Evolutionary conservation across 2,888 invertebrate genomes (phyloP).

Genomic region (Schizaphis graminum): DNA sequence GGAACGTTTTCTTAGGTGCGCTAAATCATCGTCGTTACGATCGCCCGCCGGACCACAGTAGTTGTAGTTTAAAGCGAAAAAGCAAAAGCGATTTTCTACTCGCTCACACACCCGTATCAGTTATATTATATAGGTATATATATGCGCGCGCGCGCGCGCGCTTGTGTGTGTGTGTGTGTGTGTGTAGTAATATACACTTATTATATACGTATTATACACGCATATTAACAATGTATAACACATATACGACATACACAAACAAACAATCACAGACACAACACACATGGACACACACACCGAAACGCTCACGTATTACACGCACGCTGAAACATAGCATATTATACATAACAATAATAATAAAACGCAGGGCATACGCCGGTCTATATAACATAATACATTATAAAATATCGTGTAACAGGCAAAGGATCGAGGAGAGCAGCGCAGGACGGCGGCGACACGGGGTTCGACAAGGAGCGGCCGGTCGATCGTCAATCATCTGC

Average conservation of each 20-base stretch:
- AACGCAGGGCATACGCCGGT: background rate
- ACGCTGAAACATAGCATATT: background rate
- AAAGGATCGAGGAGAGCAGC: background rate
- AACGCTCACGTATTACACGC: slow-evolving; percentile 13
- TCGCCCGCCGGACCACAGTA: background rate
- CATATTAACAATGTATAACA: background rate
- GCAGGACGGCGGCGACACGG: background rate
- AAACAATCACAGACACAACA: background rate
- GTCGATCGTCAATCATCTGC: slow-evolving; percentile 42
- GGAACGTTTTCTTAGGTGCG: background rate
- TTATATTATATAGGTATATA: background rate
- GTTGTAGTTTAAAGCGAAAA: slow-evolving; percentile 2
- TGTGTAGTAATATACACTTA: background rate
- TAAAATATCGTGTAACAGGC: slow-evolving; percentile 16
- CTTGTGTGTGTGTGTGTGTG: too few species aligned
- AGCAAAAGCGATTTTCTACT: slow-evolving; percentile 14
- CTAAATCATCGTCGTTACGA: slow-evolving; percentile 16
- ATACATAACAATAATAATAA: background rate
- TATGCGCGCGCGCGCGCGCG: too few species aligned
- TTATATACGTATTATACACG: background rate
- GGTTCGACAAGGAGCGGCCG: slow-evolving; percentile 35
- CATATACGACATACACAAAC: background rate
- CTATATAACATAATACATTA: background rate
- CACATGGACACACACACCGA: background rate
- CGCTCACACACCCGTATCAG: background rate